Percentiles rank a stretch among this genome's conserved stretches.
These are phyloP conservation scores for Chouioia cunea DNA, from an alignment of 2,888 invertebrate species.

Conservation along the genomic window DNA sequence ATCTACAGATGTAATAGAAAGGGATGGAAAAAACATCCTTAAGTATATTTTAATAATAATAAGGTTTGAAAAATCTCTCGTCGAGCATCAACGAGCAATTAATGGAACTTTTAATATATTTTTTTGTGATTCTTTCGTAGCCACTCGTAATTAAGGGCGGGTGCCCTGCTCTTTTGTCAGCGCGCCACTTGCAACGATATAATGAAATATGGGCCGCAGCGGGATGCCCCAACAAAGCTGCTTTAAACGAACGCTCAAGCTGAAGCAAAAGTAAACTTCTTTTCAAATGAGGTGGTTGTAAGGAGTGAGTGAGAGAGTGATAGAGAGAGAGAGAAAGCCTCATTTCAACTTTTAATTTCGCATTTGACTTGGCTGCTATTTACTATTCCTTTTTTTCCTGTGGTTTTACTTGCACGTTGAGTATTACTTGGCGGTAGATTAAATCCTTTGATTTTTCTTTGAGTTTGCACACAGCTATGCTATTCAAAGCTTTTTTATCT, in stretches of 20 bases:
- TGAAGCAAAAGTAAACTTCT: neutral
- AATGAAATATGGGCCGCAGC: conserved; percentile 33
- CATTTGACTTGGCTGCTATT: conserved; percentile 19
- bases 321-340: neutral
- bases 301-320: conserved; percentile 3
- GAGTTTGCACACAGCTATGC: too few relatives aligned
- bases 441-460: too few relatives aligned
- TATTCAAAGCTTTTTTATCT: too few relatives aligned
- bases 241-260: conserved; percentile 31
- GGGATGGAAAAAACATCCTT: too few relatives aligned
- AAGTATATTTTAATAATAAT: too few relatives aligned
- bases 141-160: conserved; percentile 28
- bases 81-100: too few relatives aligned
- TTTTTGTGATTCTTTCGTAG: too few relatives aligned
- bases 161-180: conserved; percentile 30
- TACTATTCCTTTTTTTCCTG: neutral
- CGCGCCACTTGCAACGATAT: conserved; percentile 1
- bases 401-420: too few relatives aligned
- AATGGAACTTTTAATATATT: too few relatives aligned
- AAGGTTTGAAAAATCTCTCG: too few relatives aligned
- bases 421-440: too few relatives aligned
- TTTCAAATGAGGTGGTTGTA: conserved; percentile 13
- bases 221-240: conserved; percentile 17
- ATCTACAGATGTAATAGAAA: too few relatives aligned
- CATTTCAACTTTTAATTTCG: conserved; percentile 26